phyloP scores from a whole-genome alignment of 2,888 invertebrate species.

The Deroplatys truncata region DNA sequence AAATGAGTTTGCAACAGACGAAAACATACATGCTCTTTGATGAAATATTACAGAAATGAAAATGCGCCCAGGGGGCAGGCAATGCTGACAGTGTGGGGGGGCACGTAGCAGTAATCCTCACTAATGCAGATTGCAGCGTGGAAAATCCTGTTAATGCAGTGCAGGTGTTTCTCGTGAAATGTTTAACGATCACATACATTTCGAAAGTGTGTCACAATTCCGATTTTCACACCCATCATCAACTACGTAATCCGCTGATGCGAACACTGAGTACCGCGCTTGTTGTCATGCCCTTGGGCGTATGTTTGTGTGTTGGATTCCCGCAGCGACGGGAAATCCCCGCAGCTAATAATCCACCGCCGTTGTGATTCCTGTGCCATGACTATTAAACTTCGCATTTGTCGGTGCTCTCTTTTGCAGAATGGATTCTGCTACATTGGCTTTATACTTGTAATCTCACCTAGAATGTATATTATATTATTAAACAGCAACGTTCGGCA shows the following conservation, averaged over 20 bases:
- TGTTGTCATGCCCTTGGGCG: not conserved
- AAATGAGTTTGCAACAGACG: not conserved
- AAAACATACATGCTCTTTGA: not conserved
- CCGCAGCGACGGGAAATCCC: not conserved
- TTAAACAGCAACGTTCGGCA: too few species aligned
- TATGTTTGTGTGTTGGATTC: not conserved
- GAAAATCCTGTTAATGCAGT: not conserved
- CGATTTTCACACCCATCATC: not conserved
- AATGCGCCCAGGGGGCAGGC: too few species aligned
- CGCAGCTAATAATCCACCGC: not conserved
- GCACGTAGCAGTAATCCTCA: not conserved
- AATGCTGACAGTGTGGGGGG: not conserved
- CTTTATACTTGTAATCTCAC: not conserved
- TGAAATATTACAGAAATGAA: too few species aligned
- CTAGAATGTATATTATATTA: too few species aligned
- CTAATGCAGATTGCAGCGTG: not conserved
- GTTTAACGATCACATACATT: not conserved
- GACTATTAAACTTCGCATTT: not conserved
- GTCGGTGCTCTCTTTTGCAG: not conserved
- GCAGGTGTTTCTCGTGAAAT: not conserved
- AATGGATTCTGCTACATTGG: not conserved
- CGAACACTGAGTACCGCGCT: not conserved
- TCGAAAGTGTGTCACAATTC: not conserved
- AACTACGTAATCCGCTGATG: not conserved
- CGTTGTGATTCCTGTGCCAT: not conserved